phyloP scores from a whole-genome alignment of 2,113 vertebrate genomes.

The Phaetusa simplex region DNA sequence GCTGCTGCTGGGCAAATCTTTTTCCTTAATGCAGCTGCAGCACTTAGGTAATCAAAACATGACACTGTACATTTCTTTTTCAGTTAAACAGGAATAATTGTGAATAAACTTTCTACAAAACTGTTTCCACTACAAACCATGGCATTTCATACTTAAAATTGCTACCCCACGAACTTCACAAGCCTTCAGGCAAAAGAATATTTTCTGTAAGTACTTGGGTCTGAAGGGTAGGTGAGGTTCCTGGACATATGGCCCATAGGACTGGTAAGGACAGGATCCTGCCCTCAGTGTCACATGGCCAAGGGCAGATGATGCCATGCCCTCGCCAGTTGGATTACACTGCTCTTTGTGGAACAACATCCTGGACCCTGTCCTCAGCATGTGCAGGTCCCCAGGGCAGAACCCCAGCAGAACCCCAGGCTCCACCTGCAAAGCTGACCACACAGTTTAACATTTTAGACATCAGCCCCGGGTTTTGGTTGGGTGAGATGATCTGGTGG shows the following conservation, averaged over 20 bases:
- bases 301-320: neutral
- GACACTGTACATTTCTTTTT: neutral
- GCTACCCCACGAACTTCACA: neutral
- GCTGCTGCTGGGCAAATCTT: neutral
- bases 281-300: neutral
- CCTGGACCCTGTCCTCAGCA: neutral
- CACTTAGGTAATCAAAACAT: neutral
- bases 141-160: neutral
- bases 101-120: neutral
- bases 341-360: neutral
- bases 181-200: neutral
- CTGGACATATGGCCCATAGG: neutral
- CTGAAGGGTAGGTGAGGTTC: neutral
- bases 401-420: neutral
- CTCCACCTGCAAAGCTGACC: neutral
- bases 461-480: neutral
- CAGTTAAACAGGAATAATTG: neutral
- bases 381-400: accelerated
- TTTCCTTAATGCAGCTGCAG: neutral
- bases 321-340: neutral
- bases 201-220: neutral
- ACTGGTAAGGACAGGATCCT: neutral
- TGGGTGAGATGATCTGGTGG: neutral
- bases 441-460: accelerated
- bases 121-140: neutral